A percentile compares a stretch with the other conserved stretches of the same genome.
phyloP scores from a whole-genome alignment of 2,888 invertebrate genomes.

The Antheraea assamensis region DNA sequence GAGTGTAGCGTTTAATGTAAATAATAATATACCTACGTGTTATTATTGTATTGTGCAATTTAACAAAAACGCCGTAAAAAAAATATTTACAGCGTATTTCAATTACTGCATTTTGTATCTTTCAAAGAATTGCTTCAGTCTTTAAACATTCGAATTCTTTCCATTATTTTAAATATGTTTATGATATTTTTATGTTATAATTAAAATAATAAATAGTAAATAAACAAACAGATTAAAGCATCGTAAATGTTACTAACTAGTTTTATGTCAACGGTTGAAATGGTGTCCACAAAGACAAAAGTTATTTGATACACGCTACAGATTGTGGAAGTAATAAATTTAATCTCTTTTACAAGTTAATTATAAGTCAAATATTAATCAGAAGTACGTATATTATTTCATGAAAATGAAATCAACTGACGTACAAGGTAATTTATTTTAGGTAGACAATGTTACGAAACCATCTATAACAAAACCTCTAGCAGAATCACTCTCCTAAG shows the following conservation, averaged over 20 bases:
- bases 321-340: background rate
- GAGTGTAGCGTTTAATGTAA: conserved; percentile 36
- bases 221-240: background rate
- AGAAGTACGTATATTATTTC: background rate
- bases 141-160: background rate
- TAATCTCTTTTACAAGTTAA: background rate
- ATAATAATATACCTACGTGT: conserved; percentile 33
- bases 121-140: background rate
- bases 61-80: background rate
- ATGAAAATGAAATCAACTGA: background rate
- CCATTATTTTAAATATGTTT: background rate
- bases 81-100: background rate
- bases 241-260: background rate
- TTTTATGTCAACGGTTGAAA: background rate
- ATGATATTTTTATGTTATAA: background rate
- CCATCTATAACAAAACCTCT: background rate
- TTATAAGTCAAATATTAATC: background rate
- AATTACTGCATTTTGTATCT: background rate
- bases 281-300: background rate
- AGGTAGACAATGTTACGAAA: background rate
- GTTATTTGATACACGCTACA: background rate
- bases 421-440: background rate
- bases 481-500: background rate
- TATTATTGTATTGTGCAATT: conserved; percentile 3
- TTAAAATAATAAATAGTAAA: background rate